These are phyloP conservation scores for Eremophila alpestris DNA, from an alignment of 2,797 vertebrate genomes.

Conservation along the genomic window DNA sequence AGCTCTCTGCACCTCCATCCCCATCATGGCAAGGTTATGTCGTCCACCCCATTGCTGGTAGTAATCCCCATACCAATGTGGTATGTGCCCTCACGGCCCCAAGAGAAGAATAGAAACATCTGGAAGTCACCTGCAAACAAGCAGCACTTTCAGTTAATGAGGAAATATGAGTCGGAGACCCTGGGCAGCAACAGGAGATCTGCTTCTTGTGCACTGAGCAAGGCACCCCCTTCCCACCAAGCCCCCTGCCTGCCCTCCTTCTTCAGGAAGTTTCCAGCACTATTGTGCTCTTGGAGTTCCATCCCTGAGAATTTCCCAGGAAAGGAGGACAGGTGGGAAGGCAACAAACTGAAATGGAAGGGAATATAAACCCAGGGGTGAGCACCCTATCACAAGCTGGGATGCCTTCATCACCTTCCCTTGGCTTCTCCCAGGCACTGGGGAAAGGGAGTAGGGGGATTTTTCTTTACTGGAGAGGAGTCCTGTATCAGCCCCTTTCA, in stretches of 20 bases:
- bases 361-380: not conserved
- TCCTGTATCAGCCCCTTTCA: not conserved
- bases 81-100: not conserved
- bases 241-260: not conserved
- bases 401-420: not conserved
- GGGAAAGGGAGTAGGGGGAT: not conserved
- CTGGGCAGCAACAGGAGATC: constrained; percentile 15
- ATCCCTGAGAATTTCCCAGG: not conserved
- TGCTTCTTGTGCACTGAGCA: not conserved
- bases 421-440: not conserved
- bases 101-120: constrained; percentile 59
- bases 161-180: constrained; percentile 46
- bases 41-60: not conserved
- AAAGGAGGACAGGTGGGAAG: not conserved
- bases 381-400: not conserved
- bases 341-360: not conserved
- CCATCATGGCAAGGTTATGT: not conserved
- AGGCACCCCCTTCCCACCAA: not conserved
- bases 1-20: not conserved
- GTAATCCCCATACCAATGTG: not conserved
- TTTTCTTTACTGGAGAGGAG: not conserved
- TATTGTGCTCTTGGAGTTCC: not conserved
- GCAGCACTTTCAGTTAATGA: constrained; percentile 48
- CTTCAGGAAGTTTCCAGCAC: not conserved
- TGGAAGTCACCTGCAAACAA: constrained; percentile 42